Percentiles rank a stretch among this genome's conserved stretches.
phyloP scores from a whole-genome alignment of 2,113 vertebrate genomes.

The Sorex fumeus region DNA sequence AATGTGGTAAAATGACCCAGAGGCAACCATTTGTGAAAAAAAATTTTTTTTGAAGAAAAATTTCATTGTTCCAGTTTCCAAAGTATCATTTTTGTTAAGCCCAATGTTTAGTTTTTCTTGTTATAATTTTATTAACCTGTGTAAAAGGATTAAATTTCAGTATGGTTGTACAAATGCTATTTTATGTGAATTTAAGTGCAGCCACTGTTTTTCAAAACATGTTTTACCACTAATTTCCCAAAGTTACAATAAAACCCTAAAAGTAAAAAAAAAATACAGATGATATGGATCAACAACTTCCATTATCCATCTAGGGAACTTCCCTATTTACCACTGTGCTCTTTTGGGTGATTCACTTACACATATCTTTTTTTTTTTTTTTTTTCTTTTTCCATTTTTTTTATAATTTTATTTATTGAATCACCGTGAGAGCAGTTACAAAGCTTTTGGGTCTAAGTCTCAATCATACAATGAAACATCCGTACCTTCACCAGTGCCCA shows the following conservation, averaged over 20 bases:
- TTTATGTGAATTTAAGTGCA: conserved; percentile 85
- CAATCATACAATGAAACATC: too few relatives aligned
- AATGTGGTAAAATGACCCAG: conserved; percentile 85
- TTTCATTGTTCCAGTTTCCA: conserved; percentile 88
- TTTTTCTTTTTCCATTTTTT: too few relatives aligned
- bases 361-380: too few relatives aligned
- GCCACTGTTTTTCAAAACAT: conserved; percentile 77
- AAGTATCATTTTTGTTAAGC: conserved; percentile 89
- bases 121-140: conserved; percentile 90
- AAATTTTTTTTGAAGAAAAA: conserved; percentile 61
- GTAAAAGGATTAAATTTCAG: conserved; percentile 90
- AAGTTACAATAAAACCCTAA: conserved; percentile 77
- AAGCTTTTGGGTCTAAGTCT: too few relatives aligned
- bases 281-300: not conserved
- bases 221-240: conserved; percentile 82
- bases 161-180: conserved; percentile 88
- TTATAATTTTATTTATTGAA: too few relatives aligned
- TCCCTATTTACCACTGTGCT: not conserved
- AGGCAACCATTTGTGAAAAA: conserved; percentile 87
- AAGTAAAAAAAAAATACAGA: too few relatives aligned
- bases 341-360: conserved; percentile 21
- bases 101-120: conserved; percentile 87
- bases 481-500: too few relatives aligned
- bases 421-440: too few relatives aligned
- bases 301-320: not conserved